A percentile compares a stretch with the other conserved stretches of the same genome.
phyloP scores from a whole-genome alignment of 2,113 vertebrate species.

The Charina bottae region DNA sequence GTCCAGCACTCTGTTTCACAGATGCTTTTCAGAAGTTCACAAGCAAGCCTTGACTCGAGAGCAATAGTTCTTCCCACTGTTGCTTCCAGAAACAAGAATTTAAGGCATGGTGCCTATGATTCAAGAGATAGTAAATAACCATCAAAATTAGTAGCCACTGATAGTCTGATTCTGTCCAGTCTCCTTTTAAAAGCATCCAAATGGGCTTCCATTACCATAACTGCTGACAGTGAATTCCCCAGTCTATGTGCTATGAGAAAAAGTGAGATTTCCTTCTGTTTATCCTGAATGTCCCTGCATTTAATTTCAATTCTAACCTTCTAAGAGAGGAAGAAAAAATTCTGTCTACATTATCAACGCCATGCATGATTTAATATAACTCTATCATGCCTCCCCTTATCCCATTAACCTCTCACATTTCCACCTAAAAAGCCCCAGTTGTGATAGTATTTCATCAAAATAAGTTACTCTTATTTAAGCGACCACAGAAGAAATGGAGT shows the following conservation, averaged over 20 bases:
- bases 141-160: neutral
- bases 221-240: neutral
- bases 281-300: neutral
- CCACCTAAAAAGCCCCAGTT: neutral
- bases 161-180: neutral
- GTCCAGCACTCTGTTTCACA: neutral
- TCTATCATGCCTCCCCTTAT: neutral
- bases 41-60: neutral
- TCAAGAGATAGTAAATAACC: neutral
- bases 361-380: neutral
- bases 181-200: neutral
- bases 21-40: neutral
- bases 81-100: neutral
- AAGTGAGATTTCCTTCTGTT: neutral
- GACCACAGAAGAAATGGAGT: no score
- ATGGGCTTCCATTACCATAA: neutral
- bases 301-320: neutral
- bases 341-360: neutral
- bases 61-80: neutral
- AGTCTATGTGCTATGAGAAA: neutral
- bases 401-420: neutral
- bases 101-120: neutral
- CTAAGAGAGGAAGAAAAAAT: neutral
- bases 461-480: no score
- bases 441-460: neutral